These are phyloP conservation scores for Temnothorax nylanderi DNA, from an alignment of 1,140 invertebrate species.

Conservation along the genomic window DNA sequence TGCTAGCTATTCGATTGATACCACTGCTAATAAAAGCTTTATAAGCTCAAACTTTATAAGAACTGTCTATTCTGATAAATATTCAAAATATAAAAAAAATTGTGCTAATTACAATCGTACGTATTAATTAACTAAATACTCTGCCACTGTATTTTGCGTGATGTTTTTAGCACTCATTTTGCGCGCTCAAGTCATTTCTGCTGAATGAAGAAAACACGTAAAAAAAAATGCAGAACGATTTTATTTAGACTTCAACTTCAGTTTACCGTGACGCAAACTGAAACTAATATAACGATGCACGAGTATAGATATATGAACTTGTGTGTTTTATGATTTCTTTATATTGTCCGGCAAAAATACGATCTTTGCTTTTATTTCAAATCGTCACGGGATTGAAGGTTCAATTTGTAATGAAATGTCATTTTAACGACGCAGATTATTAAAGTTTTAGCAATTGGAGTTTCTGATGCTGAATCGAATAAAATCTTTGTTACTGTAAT, in stretches of 20 bases:
- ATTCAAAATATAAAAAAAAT: not conserved
- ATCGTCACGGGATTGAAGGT: not conserved
- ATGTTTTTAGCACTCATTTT: not conserved
- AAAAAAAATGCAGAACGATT: not conserved
- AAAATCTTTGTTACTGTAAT: not conserved
- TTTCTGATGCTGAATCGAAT: not conserved
- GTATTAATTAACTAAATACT: not conserved
- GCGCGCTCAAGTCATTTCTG: not conserved
- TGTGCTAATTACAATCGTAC: not conserved
- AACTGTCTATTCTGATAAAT: not conserved
- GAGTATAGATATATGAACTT: not conserved
- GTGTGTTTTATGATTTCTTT: not conserved
- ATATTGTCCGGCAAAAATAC: not conserved
- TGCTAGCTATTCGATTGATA: no score
- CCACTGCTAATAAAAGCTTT: not conserved
- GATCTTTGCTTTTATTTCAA: slow-evolving; percentile 3
- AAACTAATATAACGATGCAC: not conserved
- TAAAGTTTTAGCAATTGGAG: not conserved
- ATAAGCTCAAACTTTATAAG: not conserved
- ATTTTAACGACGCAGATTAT: not conserved
- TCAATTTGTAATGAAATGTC: not conserved
- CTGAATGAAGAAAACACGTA: not conserved
- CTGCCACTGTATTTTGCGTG: not conserved
- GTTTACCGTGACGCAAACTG: slow-evolving; percentile 28
- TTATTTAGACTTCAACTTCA: not conserved